phyloP scores from a whole-genome alignment of 2,797 vertebrate genomes.

The Bradypus variegatus region DNA sequence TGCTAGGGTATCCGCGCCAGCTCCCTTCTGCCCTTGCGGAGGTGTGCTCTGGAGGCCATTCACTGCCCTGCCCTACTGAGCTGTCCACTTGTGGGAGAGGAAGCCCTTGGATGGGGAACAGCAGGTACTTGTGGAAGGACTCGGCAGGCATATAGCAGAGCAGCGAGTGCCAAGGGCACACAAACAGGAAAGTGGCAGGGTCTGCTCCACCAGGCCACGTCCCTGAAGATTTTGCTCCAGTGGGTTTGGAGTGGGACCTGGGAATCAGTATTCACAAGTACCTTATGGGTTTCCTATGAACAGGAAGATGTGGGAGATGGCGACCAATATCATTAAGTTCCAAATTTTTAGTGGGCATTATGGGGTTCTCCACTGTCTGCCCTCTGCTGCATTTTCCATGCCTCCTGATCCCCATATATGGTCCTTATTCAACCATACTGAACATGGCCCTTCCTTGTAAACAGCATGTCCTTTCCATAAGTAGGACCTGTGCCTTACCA shows the following conservation, averaged over 20 bases:
- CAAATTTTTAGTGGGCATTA: neutral
- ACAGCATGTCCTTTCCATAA: neutral
- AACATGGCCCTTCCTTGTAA: neutral
- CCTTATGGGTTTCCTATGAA: neutral
- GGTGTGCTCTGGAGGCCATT: neutral
- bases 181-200: neutral
- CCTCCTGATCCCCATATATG: neutral
- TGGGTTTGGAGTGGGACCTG: neutral
- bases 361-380: neutral
- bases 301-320: neutral
- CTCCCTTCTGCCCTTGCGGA: no score
- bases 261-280: neutral
- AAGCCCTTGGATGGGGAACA: neutral
- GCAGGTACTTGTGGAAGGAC: neutral
- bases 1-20: neutral
- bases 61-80: neutral
- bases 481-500: neutral
- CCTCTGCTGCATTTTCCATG: neutral
- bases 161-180: neutral
- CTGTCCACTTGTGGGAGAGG: neutral
- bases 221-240: neutral
- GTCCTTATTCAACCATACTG: neutral
- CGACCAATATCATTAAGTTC: neutral
- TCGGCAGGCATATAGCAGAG: neutral
- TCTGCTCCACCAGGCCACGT: accelerated